phyloP scores from a whole-genome alignment of 2,113 vertebrate genomes.

The Python bivittatus region DNA sequence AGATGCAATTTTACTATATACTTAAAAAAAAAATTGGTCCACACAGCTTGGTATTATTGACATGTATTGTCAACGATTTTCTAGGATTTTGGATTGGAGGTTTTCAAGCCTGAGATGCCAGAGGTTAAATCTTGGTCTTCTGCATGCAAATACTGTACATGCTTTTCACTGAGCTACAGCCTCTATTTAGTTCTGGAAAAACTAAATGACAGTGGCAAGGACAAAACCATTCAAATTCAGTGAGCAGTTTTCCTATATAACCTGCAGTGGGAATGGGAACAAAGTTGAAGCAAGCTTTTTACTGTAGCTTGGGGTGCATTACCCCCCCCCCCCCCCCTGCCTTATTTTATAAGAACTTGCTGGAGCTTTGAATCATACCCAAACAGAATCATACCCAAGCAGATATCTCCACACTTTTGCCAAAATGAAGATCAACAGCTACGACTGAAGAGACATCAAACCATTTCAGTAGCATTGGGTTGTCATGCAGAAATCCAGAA shows the following conservation, averaged over 20 bases:
- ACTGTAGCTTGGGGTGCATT: neutral
- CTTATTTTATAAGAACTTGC: neutral
- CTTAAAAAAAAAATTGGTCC: neutral
- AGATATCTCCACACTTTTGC: neutral
- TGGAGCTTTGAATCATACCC: neutral
- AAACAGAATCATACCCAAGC: neutral
- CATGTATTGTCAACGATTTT: neutral
- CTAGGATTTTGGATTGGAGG: neutral
- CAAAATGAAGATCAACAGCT: conserved; percentile 14
- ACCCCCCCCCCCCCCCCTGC: neutral
- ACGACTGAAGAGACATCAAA: neutral
- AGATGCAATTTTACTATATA: neutral
- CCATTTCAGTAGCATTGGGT: neutral
- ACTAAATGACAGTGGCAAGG: neutral
- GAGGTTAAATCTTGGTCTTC: neutral
- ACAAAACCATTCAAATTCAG: neutral
- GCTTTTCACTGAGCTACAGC: neutral
- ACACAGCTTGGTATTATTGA: neutral
- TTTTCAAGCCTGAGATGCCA: neutral
- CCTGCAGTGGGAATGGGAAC: neutral
- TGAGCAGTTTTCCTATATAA: neutral
- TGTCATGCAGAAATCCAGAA: neutral
- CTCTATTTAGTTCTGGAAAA: neutral
- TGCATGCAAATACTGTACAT: neutral
- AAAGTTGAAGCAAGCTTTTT: neutral